Evolutionary conservation across 30 jellyfish, hydroid and myxozoan genomes (phyloP), one percentile per base, ranked within the genome.

Genomic region (Cassiopea andromeda): DNA sequence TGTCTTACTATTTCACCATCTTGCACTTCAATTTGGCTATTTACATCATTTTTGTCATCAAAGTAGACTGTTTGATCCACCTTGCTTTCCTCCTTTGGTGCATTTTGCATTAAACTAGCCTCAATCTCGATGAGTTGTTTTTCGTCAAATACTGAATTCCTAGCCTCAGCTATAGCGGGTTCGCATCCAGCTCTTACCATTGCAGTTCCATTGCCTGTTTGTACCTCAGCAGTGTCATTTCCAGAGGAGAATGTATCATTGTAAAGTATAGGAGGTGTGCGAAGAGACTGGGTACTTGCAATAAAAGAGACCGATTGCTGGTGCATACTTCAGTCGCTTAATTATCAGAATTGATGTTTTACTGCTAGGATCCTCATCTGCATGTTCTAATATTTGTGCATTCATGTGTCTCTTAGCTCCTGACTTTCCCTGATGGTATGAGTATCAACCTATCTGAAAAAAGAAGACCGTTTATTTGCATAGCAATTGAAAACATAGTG

Each of bases 231-330:
- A 14, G 86, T 38, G 74, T 44, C 47, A 50, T 48, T 77, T 9
- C 48, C 75, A 47, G 75, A 50, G 15, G 72, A 13, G 75, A 48
- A 48, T 46, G 46, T n/a, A 1, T 77, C 86, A 49, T 60, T 77
- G 86, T 57, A 77, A 43, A 77, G 74, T 10, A 77, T 5, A 1
- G 86, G 86, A 13, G 86, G 86, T 12, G 86, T 7, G 18, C 86
- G 70, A 2, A 77, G 74, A 12, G 86, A 49, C 44, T 77, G 45
- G 13, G 74, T 27, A 16, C 70, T 77, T 7, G 74, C 86, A 7
- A 43, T 57, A 60, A 48, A 77, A 17, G 74, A 12, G 15, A 27
- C 73, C 4, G 83, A 16, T 10, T 9, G 44, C 7, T 77, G 86
- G 15, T 77, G 86, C 86, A 77, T 77, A 46, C 74, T 77, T 75